Evolutionary conservation across 2,888 invertebrate species (phyloP).

Genomic region (Eupithecia exiguata): DNA sequence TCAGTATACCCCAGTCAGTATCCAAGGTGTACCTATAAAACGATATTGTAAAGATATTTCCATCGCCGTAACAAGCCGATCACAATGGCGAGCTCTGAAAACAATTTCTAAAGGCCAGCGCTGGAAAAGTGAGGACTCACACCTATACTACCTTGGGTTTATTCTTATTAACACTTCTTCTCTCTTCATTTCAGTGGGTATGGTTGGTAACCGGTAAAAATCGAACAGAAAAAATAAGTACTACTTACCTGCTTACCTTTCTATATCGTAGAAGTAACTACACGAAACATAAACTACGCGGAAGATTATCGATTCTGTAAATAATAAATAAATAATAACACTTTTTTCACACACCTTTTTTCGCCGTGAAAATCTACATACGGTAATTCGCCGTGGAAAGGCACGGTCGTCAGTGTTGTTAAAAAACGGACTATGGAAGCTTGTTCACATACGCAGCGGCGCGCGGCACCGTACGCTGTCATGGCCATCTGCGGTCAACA

Average conservation of each 20-base stretch:
- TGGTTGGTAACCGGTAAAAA: not conserved
- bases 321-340: too few relatives aligned
- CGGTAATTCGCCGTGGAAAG: too few relatives aligned
- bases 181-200: not conserved
- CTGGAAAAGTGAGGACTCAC: slow-evolving; percentile 37
- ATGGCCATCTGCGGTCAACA: too few relatives aligned
- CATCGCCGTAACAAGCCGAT: slow-evolving; percentile 25
- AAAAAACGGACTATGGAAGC: too few relatives aligned
- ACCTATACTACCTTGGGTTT: slow-evolving; percentile 28
- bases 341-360: too few relatives aligned
- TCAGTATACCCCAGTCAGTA: not conserved
- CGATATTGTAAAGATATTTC: slow-evolving; percentile 5
- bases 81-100: slow-evolving; percentile 40
- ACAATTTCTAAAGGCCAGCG: slow-evolving; percentile 38
- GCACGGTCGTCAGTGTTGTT: too few relatives aligned
- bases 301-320: too few relatives aligned
- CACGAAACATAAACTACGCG: too few relatives aligned
- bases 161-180: slow-evolving; percentile 8
- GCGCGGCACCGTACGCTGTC: too few relatives aligned
- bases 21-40: not conserved
- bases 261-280: not conserved
- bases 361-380: too few relatives aligned
- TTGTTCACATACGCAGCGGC: too few relatives aligned
- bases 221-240: not conserved
- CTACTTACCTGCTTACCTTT: too few relatives aligned